Percentiles rank a stretch among this genome's conserved stretches.
Evolutionary conservation across 2,113 vertebrate species (phyloP).

Genomic region (Elgaria multicarinata): DNA sequence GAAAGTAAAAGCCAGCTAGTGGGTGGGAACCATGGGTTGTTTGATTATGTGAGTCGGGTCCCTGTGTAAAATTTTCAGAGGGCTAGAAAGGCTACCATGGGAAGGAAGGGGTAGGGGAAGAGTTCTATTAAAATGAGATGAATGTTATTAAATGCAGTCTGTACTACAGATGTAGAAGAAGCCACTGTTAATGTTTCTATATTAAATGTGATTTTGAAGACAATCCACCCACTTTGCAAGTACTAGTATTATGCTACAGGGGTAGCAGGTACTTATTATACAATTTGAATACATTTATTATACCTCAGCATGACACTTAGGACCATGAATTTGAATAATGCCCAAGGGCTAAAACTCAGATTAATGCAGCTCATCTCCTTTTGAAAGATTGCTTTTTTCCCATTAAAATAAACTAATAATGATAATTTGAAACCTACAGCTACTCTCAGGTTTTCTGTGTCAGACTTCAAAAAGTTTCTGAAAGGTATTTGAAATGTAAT

Average conservation of each 20-base stretch:
- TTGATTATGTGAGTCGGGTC: no score
- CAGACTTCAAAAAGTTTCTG: conserved; percentile 20
- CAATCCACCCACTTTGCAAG: conserved; percentile 35
- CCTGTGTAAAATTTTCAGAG: neutral
- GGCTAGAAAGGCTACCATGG: no score
- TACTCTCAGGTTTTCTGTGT: conserved; percentile 31
- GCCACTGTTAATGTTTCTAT: neutral
- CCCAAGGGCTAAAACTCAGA: conserved; percentile 38
- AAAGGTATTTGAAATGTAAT: conserved; percentile 25
- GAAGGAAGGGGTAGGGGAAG: conserved; percentile 13
- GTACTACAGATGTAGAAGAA: conserved; percentile 8
- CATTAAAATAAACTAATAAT: conserved; percentile 53
- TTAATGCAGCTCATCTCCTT: conserved; percentile 57
- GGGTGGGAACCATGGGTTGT: no score
- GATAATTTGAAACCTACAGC: conserved; percentile 34
- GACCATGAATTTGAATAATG: conserved; percentile 43
- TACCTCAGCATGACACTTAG: conserved; percentile 35
- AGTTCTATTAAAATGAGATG: conserved; percentile 36
- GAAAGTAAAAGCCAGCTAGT: no score
- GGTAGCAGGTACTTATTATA: conserved; percentile 53
- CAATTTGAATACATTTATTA: conserved; percentile 63
- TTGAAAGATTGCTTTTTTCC: conserved; percentile 55
- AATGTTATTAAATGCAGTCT: neutral
- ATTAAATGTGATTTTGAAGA: conserved; percentile 32
- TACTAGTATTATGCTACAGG: conserved; percentile 18